phyloP scores from a whole-genome alignment of 2,797 vertebrate genomes.

The Sternarchorhynchus goeldii region DNA sequence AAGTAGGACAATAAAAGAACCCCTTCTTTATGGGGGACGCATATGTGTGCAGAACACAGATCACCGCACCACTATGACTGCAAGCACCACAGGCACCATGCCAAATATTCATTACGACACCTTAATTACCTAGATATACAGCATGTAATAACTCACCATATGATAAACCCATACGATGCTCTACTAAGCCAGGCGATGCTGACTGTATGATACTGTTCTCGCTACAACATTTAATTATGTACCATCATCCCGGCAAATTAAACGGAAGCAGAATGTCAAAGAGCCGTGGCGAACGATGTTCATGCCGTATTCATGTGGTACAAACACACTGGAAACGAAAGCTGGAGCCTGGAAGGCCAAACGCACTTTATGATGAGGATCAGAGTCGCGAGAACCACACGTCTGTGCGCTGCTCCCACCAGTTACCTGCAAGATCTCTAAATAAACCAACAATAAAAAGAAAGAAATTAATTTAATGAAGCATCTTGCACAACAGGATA shows the following conservation, averaged over 20 bases:
- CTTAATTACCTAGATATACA: conserved; percentile 23
- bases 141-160: conserved; percentile 14
- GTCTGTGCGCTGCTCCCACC: conserved; percentile 59
- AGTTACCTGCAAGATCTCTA: conserved; percentile 5
- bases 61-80: background rate
- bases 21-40: background rate
- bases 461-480: background rate
- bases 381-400: conserved; percentile 66
- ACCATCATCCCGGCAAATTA: background rate
- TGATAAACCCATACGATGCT: conserved; percentile 18
- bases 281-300: background rate
- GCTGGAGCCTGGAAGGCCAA: conserved; percentile 16
- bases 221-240: conserved; percentile 19
- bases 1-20: background rate
- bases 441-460: conserved; percentile 5
- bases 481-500: background rate
- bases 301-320: background rate
- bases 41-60: conserved; percentile 1
- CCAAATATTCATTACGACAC: conserved; percentile 3
- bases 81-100: conserved; percentile 16
- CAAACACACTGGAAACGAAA: conserved; percentile 44
- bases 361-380: conserved; percentile 24
- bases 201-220: background rate
- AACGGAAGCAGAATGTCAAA: background rate
- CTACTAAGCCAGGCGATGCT: background rate